Evolutionary conservation across 2,113 vertebrate genomes (phyloP), one percentile per base, ranked within the genome.

Genomic region (Formicarius rufipectus): DNA sequence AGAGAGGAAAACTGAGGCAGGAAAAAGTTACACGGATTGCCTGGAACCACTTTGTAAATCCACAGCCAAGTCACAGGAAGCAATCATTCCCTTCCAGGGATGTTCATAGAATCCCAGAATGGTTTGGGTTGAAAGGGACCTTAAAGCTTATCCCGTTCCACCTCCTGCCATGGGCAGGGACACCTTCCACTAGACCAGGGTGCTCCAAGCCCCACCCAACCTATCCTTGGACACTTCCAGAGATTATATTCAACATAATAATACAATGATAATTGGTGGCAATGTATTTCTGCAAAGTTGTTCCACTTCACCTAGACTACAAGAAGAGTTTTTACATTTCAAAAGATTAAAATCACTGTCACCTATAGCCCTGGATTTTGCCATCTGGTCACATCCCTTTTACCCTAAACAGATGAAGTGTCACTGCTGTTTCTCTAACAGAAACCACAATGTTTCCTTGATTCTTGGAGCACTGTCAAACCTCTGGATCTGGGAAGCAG

Each of bases 401-500:
- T 33, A 24, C 63, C 37, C 44, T 31, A 39, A 75, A 12, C 68
- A 80, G 50, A 27, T 11, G n/a, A n/a, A 37, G 49, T 60, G 67
- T 79, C n/a, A 7, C 47, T 33, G 23, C 62, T 27, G 16, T 55
- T 71, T 55, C 68, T 24, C 53, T n/a, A 8, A 31, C 21, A 45
- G 14, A 31, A 74, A 37, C 19, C 10, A 10, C 73, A 58, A 4
- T 1, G 39, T 27, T 59, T 33, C 50, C 15, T n/a, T n/a, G 30
- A 50, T 11, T 64, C 73, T 25, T 44, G 40, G 4, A 27, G 58
- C 0, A 0, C 7, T 17, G 14, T 22, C 22, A 6, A 24, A 37
- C 39, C 31, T 47, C 88, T 22, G 10, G 42, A 63, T 12, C 22
- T 19, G 22, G 21, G 16, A 35, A 67, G 40, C 45, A 37, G 53